Base-by-base conservation (phyloP, 2,113 vertebrate genomes). In the Chionis minor region DNA sequence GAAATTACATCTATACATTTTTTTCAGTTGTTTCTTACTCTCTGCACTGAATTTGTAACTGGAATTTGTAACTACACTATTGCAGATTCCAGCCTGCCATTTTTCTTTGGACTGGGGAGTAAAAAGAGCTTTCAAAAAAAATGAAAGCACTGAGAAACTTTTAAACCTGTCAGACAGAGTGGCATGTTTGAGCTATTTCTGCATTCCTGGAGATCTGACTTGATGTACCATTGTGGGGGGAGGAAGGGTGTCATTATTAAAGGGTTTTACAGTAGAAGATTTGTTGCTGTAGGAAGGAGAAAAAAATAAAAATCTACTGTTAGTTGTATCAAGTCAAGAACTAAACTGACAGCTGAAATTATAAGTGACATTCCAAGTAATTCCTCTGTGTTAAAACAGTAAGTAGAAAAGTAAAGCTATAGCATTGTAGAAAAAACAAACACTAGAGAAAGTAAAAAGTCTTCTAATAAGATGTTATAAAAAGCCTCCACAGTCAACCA, bases 31-130 rank as follows among this genome's bases (percentile, higher is more conserved):
- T 32, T 42, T 71, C 22, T 40, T 58, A 51, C 8, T 30, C 20
- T 17, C 14, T 9, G 3, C 22, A 35, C 15, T 0, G 1, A 40
- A 85, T 66, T 27, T 27, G 26, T 24, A 52, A 54, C 4, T 21
- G 35, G 69, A 56, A 49, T n/a, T 38, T 11, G 12, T n/a, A 81
- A 40, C 14, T 45, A 45, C 0, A 0, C 19, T 51, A 56, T 5
- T 51, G 18, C 28, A 73, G 65, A 49, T 14, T 59, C 19, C 45
- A 92, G 42, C 4, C 54, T 49, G 38, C 9, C 10, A 4, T 42
- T 66, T 63, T 35, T 12, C 9, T 81, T 49, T 15, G 4, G 47
- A 72, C 18, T 28, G 15, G 3, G 21, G 7, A 27, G 11, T 3
- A 23, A 26, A 35, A 28, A 26, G 28, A 16, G 4, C 61, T 70